phyloP scores from a whole-genome alignment of 1,140 invertebrate genomes.

The Apis laboriosa region DNA sequence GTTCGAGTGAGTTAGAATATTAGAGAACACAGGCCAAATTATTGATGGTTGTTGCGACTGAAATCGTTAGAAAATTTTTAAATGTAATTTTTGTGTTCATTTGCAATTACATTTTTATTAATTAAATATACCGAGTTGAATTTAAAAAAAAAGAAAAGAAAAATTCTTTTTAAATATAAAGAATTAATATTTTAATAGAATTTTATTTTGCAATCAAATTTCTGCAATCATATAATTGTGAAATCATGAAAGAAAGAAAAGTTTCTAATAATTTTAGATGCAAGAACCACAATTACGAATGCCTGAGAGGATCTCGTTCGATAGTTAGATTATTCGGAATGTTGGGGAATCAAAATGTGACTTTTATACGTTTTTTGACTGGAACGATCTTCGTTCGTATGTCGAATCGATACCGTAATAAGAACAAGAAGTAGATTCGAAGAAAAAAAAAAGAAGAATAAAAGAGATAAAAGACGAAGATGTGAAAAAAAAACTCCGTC shows the following conservation, averaged over 20 bases:
- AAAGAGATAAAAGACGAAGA: too few species aligned
- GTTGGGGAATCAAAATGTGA: slow-evolving; percentile 54
- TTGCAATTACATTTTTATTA: background rate
- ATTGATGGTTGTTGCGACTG: background rate
- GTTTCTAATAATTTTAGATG: background rate
- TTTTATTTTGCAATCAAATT: too few species aligned
- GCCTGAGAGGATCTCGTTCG: slow-evolving; percentile 25
- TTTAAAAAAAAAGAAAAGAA: background rate
- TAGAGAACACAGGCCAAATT: background rate
- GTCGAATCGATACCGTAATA: slow-evolving; percentile 10
- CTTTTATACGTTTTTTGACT: slow-evolving; percentile 62
- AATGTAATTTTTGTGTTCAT: background rate
- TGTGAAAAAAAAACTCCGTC: background rate
- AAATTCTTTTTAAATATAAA: too few species aligned
- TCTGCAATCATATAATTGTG: too few species aligned
- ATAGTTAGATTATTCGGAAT: slow-evolving; percentile 30
- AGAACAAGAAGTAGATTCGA: slow-evolving; percentile 1
- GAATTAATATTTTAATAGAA: too few species aligned
- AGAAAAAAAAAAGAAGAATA: background rate
- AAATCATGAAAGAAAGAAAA: too few species aligned
- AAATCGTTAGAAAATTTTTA: background rate
- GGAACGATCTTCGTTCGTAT: slow-evolving; percentile 46
- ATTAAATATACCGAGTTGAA: background rate
- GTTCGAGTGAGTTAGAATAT: slow-evolving; percentile 27
- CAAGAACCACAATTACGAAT: background rate